These are phyloP conservation scores for Pangasianodon hypophthalmus DNA, from an alignment of 2,113 vertebrate genomes.

Conservation along the genomic window DNA sequence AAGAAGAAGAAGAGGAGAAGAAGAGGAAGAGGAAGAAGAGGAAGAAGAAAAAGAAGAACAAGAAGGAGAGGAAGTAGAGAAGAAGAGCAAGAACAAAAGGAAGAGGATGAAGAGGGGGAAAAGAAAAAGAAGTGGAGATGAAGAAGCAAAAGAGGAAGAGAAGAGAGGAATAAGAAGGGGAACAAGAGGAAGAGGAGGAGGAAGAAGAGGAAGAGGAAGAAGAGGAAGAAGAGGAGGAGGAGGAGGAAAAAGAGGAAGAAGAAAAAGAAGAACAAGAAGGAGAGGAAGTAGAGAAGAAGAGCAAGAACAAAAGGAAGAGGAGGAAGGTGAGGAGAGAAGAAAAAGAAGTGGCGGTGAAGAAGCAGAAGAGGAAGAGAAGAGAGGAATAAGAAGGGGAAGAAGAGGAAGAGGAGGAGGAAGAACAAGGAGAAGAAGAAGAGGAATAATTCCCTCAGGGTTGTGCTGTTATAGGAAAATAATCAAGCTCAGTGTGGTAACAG, in stretches of 20 bases:
- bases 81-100: neutral
- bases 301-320: too few species aligned
- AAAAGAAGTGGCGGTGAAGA: neutral
- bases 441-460: neutral
- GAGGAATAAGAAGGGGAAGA: neutral
- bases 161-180: fast-evolving
- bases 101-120: neutral
- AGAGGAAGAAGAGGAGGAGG: too few species aligned
- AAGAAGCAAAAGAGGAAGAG: too few species aligned
- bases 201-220: too few species aligned
- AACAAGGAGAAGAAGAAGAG: neutral
- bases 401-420: neutral
- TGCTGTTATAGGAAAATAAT: neutral
- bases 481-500: too few species aligned
- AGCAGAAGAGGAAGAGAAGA: neutral
- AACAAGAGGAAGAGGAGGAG: too few species aligned
- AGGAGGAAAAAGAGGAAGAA: too few species aligned
- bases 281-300: too few species aligned
- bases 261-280: too few species aligned
- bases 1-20: neutral
- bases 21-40: neutral
- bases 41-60: neutral
- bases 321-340: too few species aligned
- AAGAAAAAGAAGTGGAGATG: fast-evolving
- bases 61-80: neutral